These are phyloP conservation scores for Ochotona curzoniae DNA, from an alignment of 2,113 vertebrate species.

Conservation along the genomic window DNA sequence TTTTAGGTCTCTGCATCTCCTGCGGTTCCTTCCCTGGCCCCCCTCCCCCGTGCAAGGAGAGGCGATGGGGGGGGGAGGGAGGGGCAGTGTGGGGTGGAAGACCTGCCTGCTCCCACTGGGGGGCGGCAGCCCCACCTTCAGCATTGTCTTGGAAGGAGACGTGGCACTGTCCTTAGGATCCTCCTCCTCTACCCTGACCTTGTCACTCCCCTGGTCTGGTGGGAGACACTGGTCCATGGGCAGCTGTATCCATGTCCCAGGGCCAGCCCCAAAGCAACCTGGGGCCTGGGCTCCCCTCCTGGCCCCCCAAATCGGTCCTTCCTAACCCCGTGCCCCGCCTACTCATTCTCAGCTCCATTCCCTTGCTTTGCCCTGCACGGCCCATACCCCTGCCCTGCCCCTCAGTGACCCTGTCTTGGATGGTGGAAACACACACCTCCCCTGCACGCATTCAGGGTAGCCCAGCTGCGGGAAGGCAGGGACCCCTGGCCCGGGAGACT, in stretches of 20 bases:
- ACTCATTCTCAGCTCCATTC: background rate
- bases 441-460: background rate
- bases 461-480: background rate
- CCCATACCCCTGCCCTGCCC: background rate
- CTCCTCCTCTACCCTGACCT: no score
- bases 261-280: accelerated
- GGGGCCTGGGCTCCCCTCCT: background rate
- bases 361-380: background rate
- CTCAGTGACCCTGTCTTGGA: background rate
- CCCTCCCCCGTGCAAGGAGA: background rate
- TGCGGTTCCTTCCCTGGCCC: background rate
- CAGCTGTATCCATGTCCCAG: background rate
- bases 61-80: no score
- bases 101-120: background rate
- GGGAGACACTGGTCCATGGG: background rate
- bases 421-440: background rate
- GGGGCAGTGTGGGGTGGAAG: background rate
- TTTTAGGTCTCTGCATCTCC: background rate
- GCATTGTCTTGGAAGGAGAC: background rate
- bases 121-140: background rate
- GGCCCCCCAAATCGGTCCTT: background rate
- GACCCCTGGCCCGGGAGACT: background rate
- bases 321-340: background rate
- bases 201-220: background rate
- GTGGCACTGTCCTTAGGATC: background rate